Conservation (phyloP, 2,113 vertebrate genomes). For the Bubo blakistoni region DNA sequence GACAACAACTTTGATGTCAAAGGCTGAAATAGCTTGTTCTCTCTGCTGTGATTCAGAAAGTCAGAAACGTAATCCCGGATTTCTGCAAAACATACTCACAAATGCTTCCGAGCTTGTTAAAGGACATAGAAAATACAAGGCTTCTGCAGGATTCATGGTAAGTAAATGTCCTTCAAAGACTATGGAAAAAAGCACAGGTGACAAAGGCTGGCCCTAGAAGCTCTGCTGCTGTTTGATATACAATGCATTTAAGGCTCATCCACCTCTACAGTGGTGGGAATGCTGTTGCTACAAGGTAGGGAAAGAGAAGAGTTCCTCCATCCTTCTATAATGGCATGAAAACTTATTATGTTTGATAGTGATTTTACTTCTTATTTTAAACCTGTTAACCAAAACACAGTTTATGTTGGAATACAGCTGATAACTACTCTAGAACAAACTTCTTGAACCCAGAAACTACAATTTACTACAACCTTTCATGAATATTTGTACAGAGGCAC, state of each 20-base stretch:
- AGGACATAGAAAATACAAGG: background rate
- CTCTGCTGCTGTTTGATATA: background rate
- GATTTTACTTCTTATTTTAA: background rate
- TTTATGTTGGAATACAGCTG: background rate
- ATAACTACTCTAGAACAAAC: background rate
- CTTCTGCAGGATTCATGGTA: background rate
- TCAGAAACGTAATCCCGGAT: background rate
- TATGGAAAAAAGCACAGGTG: background rate
- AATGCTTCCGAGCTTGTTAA: background rate
- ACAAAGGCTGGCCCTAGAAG: background rate
- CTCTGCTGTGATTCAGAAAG: background rate
- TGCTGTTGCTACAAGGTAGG: rapidly evolving
- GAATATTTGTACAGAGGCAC: background rate
- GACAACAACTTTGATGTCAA: constrained; percentile 1
- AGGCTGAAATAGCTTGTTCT: background rate
- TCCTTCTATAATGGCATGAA: background rate
- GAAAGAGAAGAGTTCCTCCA: background rate
- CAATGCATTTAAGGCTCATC: rapidly evolving
- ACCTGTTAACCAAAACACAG: background rate
- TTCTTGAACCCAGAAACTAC: background rate
- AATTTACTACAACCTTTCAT: background rate
- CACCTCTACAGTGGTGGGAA: background rate
- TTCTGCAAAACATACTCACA: background rate
- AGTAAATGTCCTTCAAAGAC: background rate
- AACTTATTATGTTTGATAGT: background rate